Conservation (phyloP, 2,888 invertebrate species). For the Ganaspis brasiliensis region DNA sequence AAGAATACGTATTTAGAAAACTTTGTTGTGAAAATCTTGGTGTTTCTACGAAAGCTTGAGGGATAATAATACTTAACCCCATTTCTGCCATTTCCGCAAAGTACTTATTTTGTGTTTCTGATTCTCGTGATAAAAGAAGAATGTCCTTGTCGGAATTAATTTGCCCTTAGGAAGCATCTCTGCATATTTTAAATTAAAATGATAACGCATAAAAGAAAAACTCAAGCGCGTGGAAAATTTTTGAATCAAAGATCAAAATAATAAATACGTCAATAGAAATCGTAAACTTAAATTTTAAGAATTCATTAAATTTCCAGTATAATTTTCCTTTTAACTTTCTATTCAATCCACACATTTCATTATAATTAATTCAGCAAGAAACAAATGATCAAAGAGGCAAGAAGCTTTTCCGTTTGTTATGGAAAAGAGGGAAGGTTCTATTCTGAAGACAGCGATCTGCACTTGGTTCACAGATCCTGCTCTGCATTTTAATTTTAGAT, state of each 20-base stretch:
- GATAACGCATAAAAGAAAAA: background rate
- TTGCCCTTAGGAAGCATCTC: background rate
- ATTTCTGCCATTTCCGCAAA: conserved; percentile 29
- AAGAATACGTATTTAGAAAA: background rate
- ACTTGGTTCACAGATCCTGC: conserved; percentile 19
- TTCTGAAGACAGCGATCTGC: conserved; percentile 20
- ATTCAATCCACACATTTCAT: conserved; percentile 8
- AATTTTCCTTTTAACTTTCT: conserved; percentile 22
- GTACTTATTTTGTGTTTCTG: conserved; percentile 33
- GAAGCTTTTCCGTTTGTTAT: conserved; percentile 24
- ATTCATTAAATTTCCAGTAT: background rate
- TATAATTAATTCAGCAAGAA: conserved; percentile 34
- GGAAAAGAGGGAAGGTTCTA: conserved; percentile 38
- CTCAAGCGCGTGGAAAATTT: no score
- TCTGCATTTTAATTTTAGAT: conserved; percentile 39
- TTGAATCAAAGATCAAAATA: no score
- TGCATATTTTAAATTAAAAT: conserved; percentile 8
- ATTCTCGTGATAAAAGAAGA: conserved; percentile 21
- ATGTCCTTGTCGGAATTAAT: conserved; percentile 5
- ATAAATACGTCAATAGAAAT: no score
- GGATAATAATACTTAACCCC: conserved; percentile 29
- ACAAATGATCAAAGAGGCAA: conserved; percentile 33
- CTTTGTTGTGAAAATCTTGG: background rate
- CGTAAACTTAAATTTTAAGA: conserved; percentile 5
- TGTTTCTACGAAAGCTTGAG: conserved; percentile 1